phyloP scores from a whole-genome alignment of 2,888 invertebrate genomes.

The Sphaerophoria rueppellii region DNA sequence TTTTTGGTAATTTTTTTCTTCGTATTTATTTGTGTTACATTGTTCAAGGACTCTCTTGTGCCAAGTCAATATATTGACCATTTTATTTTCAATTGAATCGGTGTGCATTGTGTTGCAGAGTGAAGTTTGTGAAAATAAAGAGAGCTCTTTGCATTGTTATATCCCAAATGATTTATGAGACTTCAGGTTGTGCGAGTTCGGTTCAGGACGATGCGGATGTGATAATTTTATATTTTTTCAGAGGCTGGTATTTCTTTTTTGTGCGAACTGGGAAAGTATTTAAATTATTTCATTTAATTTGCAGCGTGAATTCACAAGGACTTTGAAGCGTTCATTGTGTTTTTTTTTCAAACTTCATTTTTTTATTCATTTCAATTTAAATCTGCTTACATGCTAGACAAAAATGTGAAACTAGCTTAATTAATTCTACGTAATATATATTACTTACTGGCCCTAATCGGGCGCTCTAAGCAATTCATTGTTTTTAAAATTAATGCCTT shows the following conservation, averaged over 20 bases:
- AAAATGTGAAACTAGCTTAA: too few relatives aligned
- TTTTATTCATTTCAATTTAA: conserved; percentile 6
- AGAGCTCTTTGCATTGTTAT: conserved; percentile 63
- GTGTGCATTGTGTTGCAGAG: conserved; percentile 51
- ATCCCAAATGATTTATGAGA: conserved; percentile 66
- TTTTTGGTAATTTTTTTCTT: conserved; percentile 28
- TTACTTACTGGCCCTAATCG: too few relatives aligned
- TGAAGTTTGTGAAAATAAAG: conserved; percentile 43
- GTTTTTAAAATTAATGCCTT: too few relatives aligned
- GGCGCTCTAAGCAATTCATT: too few relatives aligned
- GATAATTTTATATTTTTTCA: conserved; percentile 61
- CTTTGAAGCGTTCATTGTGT: conserved; percentile 4
- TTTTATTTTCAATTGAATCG: conserved; percentile 72
- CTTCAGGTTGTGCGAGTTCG: conserved; percentile 66
- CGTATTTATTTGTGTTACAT: conserved; percentile 45
- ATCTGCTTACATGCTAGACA: too few relatives aligned
- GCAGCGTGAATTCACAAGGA: conserved; percentile 2
- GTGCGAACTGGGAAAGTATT: neutral
- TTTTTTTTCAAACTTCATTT: neutral
- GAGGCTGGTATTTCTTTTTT: conserved; percentile 4
- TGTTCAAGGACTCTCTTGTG: conserved; percentile 67
- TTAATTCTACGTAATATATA: too few relatives aligned
- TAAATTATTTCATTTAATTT: conserved; percentile 23
- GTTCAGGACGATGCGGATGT: conserved; percentile 36
- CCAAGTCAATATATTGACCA: conserved; percentile 65